Evolutionary conservation across 2,797 vertebrate species (phyloP).

Genomic region (Dryobates pubescens): DNA sequence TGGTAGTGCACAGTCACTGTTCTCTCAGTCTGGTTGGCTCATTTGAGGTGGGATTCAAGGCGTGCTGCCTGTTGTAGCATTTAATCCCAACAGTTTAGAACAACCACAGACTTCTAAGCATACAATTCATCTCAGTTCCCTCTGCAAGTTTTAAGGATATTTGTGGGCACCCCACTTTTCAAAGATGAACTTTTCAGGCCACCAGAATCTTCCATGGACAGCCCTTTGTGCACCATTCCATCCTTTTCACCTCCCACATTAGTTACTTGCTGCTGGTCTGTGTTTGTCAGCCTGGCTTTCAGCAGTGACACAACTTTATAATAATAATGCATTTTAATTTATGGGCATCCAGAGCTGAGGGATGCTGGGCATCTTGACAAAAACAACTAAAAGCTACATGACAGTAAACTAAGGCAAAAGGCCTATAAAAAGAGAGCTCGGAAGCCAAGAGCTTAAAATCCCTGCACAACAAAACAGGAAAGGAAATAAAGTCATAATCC

Average conservation of each 20-base stretch:
- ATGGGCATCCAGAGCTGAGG: conserved; percentile 64
- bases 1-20: conserved; percentile 29
- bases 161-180: conserved; percentile 20
- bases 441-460: conserved; percentile 41
- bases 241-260: conserved; percentile 20
- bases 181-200: not conserved
- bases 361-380: conserved; percentile 70
- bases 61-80: conserved; percentile 50
- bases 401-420: conserved; percentile 77
- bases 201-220: not conserved
- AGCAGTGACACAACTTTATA: conserved; percentile 36
- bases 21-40: conserved; percentile 4
- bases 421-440: conserved; percentile 67
- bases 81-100: conserved; percentile 60
- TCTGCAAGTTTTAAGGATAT: conserved; percentile 19
- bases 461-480: conserved; percentile 41
- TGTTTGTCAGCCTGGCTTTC: not conserved
- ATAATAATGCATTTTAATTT: conserved; percentile 70
- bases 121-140: conserved; percentile 38
- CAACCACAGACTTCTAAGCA: conserved; percentile 50
- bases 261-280: not conserved
- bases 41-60: conserved; percentile 24
- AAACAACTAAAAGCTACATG: conserved; percentile 69
- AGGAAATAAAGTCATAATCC: conserved; percentile 40
- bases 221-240: not conserved